Conservation (phyloP, 2,888 invertebrate genomes). For the Drosophila tanythrix region DNA sequence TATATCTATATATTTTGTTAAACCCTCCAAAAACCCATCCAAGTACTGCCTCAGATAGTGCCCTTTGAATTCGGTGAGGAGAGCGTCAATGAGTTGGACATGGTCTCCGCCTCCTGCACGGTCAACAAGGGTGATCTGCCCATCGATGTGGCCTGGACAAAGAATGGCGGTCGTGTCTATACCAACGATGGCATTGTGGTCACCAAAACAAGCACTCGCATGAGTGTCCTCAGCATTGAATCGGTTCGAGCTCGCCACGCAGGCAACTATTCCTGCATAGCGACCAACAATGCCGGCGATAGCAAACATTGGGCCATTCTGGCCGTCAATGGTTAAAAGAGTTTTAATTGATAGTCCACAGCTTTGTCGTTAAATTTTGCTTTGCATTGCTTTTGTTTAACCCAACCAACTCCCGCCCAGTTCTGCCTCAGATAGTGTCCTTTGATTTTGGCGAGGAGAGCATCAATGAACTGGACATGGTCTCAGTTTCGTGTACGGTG, state of each 20-base stretch:
- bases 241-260: conserved; percentile 87
- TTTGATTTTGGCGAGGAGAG: conserved; percentile 90
- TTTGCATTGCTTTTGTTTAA: conserved; percentile 39
- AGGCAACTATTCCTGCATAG: conserved; percentile 88
- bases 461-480: conserved; percentile 89
- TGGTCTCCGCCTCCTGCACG: conserved; percentile 89
- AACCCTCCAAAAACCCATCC: conserved; percentile 19
- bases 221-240: conserved; percentile 88
- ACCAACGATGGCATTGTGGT: conserved; percentile 87
- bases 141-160: conserved; percentile 90
- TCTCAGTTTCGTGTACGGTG: conserved; percentile 90
- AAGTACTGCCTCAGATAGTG: conserved; percentile 90
- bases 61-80: conserved; percentile 90
- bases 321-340: conserved; percentile 86
- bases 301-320: conserved; percentile 87
- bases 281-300: conserved; percentile 87
- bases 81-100: conserved; percentile 89
- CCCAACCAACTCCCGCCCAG: conserved; percentile 82
- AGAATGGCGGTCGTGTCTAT: conserved; percentile 85
- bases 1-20: conserved; percentile 38
- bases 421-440: conserved; percentile 90
- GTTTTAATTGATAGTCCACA: background rate
- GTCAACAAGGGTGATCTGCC: conserved; percentile 92
- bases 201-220: conserved; percentile 87
- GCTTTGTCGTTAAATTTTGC: conserved; percentile 22